Evolutionary conservation across 53 echinoderm and acorn worm genomes (phyloP).

Genomic region (Henricia sp.): DNA sequence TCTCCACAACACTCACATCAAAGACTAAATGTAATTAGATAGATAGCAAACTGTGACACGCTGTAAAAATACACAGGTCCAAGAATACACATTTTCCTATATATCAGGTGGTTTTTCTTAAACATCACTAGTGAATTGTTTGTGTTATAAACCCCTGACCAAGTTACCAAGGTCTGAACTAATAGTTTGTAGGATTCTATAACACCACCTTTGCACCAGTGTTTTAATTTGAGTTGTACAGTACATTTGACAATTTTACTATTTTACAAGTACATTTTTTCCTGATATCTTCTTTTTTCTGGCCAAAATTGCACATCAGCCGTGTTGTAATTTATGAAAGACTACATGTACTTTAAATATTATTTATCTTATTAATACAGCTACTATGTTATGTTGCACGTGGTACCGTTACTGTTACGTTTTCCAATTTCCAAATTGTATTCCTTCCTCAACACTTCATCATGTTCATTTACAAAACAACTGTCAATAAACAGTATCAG

Average conservation of each 20-base stretch:
- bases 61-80: constrained; percentile 60
- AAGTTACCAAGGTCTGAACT: constrained; percentile 1
- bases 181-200: background rate
- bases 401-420: constrained; percentile 12
- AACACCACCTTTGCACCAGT: constrained; percentile 31
- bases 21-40: constrained; percentile 34
- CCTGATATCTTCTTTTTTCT: constrained; percentile 37
- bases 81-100: constrained; percentile 17
- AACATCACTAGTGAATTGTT: constrained; percentile 26
- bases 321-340: constrained; percentile 46
- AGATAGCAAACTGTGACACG: constrained; percentile 44
- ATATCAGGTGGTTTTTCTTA: constrained; percentile 38
- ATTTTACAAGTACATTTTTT: constrained; percentile 34
- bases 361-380: constrained; percentile 36
- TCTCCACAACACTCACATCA: constrained; percentile 36
- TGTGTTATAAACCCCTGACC: constrained; percentile 24
- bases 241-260: constrained; percentile 35
- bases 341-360: constrained; percentile 43
- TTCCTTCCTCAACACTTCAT: background rate
- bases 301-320: constrained; percentile 63
- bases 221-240: constrained; percentile 50
- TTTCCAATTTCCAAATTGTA: background rate
- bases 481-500: background rate
- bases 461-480: background rate
- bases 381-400: constrained; percentile 42